Evolutionary conservation across 1,140 invertebrate species (phyloP).

Genomic region (Saxidomus purpurata): DNA sequence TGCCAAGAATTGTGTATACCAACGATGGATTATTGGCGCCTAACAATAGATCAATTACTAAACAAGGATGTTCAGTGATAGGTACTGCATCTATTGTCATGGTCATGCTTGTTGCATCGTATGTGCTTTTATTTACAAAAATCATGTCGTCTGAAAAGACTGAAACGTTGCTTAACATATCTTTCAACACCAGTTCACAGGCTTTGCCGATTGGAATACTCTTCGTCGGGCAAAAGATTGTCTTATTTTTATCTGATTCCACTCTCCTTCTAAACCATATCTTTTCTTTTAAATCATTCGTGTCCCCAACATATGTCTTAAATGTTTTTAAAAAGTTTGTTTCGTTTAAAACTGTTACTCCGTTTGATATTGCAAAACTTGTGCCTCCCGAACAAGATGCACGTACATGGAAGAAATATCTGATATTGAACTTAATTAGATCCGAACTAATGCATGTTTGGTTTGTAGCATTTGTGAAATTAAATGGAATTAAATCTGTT

Average conservation of each 20-base stretch:
- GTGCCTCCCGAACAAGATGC: not conserved
- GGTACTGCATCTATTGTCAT: not conserved
- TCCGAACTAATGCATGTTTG: not conserved
- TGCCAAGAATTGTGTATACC: not conserved
- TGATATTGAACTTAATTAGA: not conserved
- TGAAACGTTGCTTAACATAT: not conserved
- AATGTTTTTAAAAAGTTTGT: not conserved
- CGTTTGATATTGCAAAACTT: too few relatives aligned
- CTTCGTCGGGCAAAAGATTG: not conserved
- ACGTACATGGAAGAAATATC: not conserved
- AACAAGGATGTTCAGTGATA: not conserved
- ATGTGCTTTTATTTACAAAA: not conserved
- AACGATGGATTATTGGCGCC: too few relatives aligned
- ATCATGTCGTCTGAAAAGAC: not conserved
- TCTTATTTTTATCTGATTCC: not conserved
- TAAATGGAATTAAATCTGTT: constrained; percentile 10
- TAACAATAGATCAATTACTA: not conserved
- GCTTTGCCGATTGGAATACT: not conserved
- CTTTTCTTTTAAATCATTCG: not conserved
- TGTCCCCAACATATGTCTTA: not conserved
- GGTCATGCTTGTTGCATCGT: not conserved
- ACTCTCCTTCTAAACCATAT: not conserved
- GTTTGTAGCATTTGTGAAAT: not conserved
- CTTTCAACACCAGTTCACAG: not conserved
- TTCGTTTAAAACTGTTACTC: not conserved